Percentiles rank a stretch among this genome's conserved stretches.
Conservation (phyloP, 2,113 vertebrate genomes). For the Psittacula cyanocephala region DNA sequence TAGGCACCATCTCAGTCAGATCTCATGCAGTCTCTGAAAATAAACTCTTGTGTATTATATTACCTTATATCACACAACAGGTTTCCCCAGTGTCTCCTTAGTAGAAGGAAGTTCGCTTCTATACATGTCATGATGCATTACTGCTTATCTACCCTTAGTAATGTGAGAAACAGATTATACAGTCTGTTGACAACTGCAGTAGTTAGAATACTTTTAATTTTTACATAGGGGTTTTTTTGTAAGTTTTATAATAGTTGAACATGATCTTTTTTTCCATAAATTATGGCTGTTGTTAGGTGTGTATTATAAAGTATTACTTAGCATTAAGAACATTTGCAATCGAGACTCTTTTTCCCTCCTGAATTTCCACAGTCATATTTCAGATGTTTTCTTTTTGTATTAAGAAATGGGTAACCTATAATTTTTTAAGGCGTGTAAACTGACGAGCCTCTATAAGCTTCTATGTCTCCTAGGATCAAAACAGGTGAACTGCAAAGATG, state of each 20-base stretch:
- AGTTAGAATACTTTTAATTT: neutral
- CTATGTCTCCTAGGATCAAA: neutral
- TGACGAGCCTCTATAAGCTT: neutral
- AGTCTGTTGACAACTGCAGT: neutral
- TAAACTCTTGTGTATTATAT: neutral
- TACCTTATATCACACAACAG: neutral
- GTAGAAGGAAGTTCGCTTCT: neutral
- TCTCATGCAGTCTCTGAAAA: neutral
- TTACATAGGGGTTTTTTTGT: neutral
- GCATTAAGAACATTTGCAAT: neutral
- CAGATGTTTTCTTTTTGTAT: neutral
- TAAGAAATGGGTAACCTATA: neutral
- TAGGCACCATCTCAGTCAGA: neutral
- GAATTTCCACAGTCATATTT: neutral
- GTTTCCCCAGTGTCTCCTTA: neutral
- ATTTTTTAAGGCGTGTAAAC: neutral
- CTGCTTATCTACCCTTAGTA: neutral
- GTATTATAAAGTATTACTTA: neutral
- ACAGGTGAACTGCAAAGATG: neutral
- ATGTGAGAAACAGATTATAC: neutral
- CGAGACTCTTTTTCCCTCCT: neutral
- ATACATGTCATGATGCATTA: neutral
- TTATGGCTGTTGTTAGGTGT: neutral
- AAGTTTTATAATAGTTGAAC: neutral
- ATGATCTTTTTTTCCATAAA: neutral